Conservation (phyloP, 2,888 invertebrate species). For the Tachina fera region DNA sequence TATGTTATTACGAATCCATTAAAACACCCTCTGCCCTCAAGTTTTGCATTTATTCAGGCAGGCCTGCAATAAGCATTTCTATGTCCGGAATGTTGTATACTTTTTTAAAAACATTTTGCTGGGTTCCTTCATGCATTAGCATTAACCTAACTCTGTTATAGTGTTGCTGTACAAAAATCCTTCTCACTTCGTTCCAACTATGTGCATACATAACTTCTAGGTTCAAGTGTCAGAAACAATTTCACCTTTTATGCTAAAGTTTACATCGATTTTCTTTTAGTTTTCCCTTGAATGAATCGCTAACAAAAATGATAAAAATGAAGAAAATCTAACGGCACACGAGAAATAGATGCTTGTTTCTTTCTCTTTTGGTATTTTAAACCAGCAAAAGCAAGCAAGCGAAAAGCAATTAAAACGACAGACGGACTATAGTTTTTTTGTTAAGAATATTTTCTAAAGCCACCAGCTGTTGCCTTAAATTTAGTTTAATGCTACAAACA, state of each 20-base stretch:
- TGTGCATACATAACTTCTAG: conserved; percentile 24
- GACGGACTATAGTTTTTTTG: conserved; percentile 45
- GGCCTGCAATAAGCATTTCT: no score
- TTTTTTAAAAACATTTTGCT: no score
- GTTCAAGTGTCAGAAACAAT: conserved; percentile 70
- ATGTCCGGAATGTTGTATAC: no score
- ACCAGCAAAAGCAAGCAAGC: conserved; percentile 65
- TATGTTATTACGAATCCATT: no score
- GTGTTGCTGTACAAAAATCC: conserved; percentile 9
- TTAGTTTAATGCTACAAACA: conserved; percentile 63
- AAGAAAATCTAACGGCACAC: conserved; percentile 19
- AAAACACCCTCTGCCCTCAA: no score
- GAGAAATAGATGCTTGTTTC: conserved; percentile 52
- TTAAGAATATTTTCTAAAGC: conserved; percentile 42
- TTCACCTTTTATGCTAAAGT: conserved; percentile 72
- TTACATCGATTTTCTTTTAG: conserved; percentile 69
- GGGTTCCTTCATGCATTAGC: neutral
- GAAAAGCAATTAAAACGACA: conserved; percentile 70
- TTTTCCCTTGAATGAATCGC: conserved; percentile 55
- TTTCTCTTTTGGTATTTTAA: conserved; percentile 43
- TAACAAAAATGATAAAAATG: conserved; percentile 10
- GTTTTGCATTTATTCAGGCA: no score
- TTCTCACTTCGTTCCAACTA: conserved; percentile 33
- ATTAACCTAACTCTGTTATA: conserved; percentile 22
- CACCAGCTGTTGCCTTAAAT: conserved; percentile 69